A percentile compares a stretch with the other conserved stretches of the same genome.
phyloP scores from a whole-genome alignment of 2,797 vertebrate species.

The Paramormyrops hopkinsi region DNA sequence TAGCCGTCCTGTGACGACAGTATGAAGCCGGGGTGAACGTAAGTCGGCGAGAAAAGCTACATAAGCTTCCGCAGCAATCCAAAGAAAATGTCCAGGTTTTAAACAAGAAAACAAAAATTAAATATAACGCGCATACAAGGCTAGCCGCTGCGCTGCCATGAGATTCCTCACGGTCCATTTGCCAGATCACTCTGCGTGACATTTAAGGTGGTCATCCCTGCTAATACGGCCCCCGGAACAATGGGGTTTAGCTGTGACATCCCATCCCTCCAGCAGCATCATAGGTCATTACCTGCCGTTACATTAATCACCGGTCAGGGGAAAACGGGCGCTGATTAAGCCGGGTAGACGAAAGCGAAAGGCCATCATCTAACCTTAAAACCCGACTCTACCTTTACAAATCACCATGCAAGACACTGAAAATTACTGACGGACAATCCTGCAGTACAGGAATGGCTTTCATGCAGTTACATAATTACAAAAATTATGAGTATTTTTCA shows the following conservation, averaged over 20 bases:
- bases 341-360: not conserved
- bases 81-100: not conserved
- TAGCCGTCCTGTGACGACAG: not conserved
- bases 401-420: not conserved
- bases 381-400: not conserved
- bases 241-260: not conserved
- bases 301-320: not conserved
- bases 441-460: not conserved
- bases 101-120: not conserved
- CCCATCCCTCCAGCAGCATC: not conserved
- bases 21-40: not conserved
- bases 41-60: not conserved
- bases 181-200: not conserved
- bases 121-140: not conserved
- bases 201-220: not conserved
- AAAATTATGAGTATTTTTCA: not conserved
- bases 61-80: not conserved
- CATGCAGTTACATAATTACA: not conserved
- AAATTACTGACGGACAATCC: not conserved
- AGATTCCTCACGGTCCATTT: not conserved
- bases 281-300: not conserved
- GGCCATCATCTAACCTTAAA: not conserved
- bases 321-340: not conserved
- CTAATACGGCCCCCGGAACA: not conserved
- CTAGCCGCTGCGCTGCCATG: not conserved